phyloP scores from a whole-genome alignment of 2,888 invertebrate species.

The Quadriops clusia region DNA sequence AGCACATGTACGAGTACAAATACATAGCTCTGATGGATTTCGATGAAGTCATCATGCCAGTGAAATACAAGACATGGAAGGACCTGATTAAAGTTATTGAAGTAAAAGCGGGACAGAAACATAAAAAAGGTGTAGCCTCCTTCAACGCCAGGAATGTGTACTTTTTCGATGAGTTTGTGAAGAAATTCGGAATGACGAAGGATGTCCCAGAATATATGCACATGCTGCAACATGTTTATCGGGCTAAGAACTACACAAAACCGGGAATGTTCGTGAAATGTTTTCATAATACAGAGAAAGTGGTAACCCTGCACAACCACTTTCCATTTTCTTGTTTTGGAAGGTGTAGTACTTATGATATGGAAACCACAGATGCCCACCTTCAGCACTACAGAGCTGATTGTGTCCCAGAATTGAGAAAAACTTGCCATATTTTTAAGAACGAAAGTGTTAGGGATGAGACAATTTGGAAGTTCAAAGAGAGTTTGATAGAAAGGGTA shows the following conservation, averaged over 20 bases:
- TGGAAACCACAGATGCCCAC: conserved; percentile 73
- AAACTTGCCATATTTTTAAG: conserved; percentile 70
- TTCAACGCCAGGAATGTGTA: conserved; percentile 88
- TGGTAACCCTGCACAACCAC: conserved; percentile 83
- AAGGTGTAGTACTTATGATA: conserved; percentile 69
- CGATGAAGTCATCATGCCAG: conserved; percentile 90
- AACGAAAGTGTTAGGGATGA: conserved; percentile 74
- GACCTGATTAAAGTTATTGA: conserved; percentile 60
- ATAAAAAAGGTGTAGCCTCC: conserved; percentile 57
- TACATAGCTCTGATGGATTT: conserved; percentile 86
- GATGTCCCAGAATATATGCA: conserved; percentile 77
- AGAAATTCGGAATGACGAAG: conserved; percentile 65
- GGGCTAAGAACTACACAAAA: conserved; percentile 83
- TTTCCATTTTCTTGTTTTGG: conserved; percentile 82
- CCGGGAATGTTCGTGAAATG: conserved; percentile 89
- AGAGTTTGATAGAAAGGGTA: conserved; percentile 57
- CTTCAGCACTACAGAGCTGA: conserved; percentile 90
- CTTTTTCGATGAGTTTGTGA: conserved; percentile 73
- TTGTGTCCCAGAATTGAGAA: conserved; percentile 78
- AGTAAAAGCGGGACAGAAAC: conserved; percentile 54
- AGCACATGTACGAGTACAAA: conserved; percentile 80
- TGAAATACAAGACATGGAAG: conserved; percentile 59
- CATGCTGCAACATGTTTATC: conserved; percentile 86
- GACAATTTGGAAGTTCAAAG: conserved; percentile 80
- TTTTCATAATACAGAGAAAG: conserved; percentile 84